Base-by-base conservation (phyloP, 2,797 vertebrate species). In the Geotrypetes seraphini region DNA sequence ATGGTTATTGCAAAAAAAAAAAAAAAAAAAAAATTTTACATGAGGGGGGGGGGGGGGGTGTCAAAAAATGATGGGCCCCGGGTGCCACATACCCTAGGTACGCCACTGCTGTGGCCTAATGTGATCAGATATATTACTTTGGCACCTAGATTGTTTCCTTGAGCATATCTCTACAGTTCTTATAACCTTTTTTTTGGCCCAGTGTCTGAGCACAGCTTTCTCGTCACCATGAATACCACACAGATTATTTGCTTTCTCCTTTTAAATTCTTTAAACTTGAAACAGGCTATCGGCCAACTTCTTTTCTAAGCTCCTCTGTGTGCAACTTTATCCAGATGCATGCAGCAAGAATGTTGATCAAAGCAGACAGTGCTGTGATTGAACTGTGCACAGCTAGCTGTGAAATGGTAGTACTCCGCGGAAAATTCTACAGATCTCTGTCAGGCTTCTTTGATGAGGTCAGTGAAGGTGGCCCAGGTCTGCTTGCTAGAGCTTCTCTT, bases 281-380 rank as follows among this genome's bases (percentile, higher is more conserved):
- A 17, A 17, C 23, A 43, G 67, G 68, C 63, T 6, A 45, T 28
- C 36, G 29, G 63, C 71, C 73, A 83, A 21, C 28, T 71, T 38
- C 40, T 53, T 62, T 53, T 68, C 71, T 67, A 58, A 76, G 56
- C 56, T 56, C 39, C 60, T 52, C 68, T 79, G 69, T 79, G 43
- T 33, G 27, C 40, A 35, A 19, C 31, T 65, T 31, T 14, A 12
- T 53, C 39, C 50, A 47, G 57, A 69, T 55, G 56, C 49, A 67
- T 39, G 0, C 3, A 42, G 52, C 56, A 36, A 51, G 36, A 28
- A 13, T 25, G 6, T 12, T 3, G 27, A 61, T 71, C 49, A 57
- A 64, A 73, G 59, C 39, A 62, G 57, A 50, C 60, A 54, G 53
- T 46, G 48, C 39, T 39, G 36, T 2, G 2, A 55, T 49, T 36